phyloP scores from a whole-genome alignment of 2,888 invertebrate genomes.

The Thysanoteuthis rhombus region DNA sequence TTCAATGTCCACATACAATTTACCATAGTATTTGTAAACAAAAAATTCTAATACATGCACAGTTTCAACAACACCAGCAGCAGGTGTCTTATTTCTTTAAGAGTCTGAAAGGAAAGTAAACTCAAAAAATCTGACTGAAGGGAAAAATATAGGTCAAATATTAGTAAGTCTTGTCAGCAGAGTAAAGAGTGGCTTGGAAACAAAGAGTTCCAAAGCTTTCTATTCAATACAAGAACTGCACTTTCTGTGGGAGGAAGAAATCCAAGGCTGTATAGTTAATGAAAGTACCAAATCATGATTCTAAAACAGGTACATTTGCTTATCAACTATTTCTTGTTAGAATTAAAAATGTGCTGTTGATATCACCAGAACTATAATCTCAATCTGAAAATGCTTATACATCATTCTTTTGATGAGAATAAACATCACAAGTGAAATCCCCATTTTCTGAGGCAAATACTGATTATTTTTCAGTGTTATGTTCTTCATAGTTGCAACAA shows the following conservation, averaged over 20 bases:
- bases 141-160: neutral
- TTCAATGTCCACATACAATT: no score
- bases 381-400: no score
- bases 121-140: neutral
- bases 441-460: no score
- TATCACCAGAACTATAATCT: no score
- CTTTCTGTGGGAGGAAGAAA: no score
- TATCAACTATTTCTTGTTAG: no score
- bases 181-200: neutral
- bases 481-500: no score
- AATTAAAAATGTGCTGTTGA: no score
- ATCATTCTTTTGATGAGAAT: no score
- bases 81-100: slow-evolving; percentile 12
- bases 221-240: neutral
- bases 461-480: no score
- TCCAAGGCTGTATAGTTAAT: no score
- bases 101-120: neutral
- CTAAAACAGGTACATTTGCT: neutral
- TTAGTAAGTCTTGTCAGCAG: neutral
- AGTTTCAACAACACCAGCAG: neutral
- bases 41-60: neutral
- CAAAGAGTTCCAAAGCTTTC: neutral
- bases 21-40: neutral
- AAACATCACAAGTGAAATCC: no score
- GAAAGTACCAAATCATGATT: neutral